These are phyloP conservation scores for Nephrotoma appendiculata DNA, from an alignment of 2,888 invertebrate species.

Conservation along the genomic window DNA sequence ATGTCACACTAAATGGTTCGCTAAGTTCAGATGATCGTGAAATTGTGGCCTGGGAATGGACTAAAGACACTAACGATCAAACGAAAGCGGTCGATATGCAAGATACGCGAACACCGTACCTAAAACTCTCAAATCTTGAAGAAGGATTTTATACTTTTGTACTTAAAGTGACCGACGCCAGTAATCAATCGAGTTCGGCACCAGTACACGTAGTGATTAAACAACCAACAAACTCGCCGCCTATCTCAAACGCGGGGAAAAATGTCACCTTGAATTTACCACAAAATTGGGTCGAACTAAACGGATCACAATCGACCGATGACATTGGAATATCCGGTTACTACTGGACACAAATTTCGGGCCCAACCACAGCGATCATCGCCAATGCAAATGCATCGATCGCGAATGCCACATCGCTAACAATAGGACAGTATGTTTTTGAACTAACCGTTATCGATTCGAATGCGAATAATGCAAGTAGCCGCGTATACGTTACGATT, in stretches of 20 bases:
- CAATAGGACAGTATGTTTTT: constrained; percentile 72
- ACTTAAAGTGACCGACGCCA: constrained; percentile 82
- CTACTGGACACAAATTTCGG: constrained; percentile 68
- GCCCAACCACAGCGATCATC: constrained; percentile 45
- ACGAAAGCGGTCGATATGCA: constrained; percentile 92
- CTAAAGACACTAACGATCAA: constrained; percentile 73
- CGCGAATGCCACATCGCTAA: constrained; percentile 66
- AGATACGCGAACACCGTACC: constrained; percentile 79
- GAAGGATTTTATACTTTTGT: constrained; percentile 91
- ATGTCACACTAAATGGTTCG: constrained; percentile 76
- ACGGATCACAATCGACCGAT: constrained; percentile 69
- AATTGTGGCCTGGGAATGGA: constrained; percentile 92
- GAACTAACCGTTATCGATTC: constrained; percentile 71
- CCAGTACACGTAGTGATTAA: constrained; percentile 89
- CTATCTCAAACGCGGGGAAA: constrained; percentile 49
- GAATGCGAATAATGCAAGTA: constrained; percentile 64
- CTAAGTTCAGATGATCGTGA: constrained; percentile 86
- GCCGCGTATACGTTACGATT: constrained; percentile 58
- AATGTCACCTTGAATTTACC: constrained; percentile 67
- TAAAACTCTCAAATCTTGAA: constrained; percentile 77
- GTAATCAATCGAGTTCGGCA: constrained; percentile 74
- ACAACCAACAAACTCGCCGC: constrained; percentile 73
- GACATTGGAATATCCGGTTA: constrained; percentile 70
- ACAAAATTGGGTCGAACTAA: constrained; percentile 61
- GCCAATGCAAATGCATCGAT: constrained; percentile 43